Base-by-base conservation (phyloP, 2,797 vertebrate species). In the Scolopax bukidnonensis region DNA sequence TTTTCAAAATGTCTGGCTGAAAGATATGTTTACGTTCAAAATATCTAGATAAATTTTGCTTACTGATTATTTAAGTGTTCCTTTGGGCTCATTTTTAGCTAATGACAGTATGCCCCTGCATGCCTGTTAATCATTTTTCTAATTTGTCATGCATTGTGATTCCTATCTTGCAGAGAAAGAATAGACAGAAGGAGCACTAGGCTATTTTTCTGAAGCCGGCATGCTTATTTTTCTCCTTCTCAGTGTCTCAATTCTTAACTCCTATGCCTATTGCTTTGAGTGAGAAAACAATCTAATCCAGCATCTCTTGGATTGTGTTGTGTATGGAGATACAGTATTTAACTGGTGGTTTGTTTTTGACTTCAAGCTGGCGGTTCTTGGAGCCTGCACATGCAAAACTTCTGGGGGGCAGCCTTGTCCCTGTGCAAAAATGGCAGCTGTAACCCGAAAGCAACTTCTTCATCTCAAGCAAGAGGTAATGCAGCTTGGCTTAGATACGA, bases 401-500 rank as follows among this genome's bases (percentile, higher is more conserved):
- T 81, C 94, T 3, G 92, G 69, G 38, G 97, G 95, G 30, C 98
- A 97, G 9, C 98, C 98, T 4, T 99, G 99, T 91, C 94, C 98
- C 7, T 99, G 99, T 94, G 98, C 99, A 69, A 98, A 71, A 65
- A 98, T 92, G 57, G 98, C 98, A 7, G 98, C 98, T 4, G 97
- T 98, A 41, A 98, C 98, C 83, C 98, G 97, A 78, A 99, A 98
- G 86, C 98, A 98, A 61, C 97, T 99, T 27, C 97, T 99, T 38
- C 98, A 98, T 87, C 98, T 99, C 83, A 98, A 96, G 87, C 97
- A 98, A 50, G 98, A 99, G 98, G 99, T 99, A 97, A 56, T 0
- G 1, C 32, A 13, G 51, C 38, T 33, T 86, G 61, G 16, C 48
- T 48, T 38, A 45, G 59, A 24, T 12, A 57, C 3, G 16, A 50